phyloP scores from a whole-genome alignment of 2,888 invertebrate genomes.

The Dicycla oo region DNA sequence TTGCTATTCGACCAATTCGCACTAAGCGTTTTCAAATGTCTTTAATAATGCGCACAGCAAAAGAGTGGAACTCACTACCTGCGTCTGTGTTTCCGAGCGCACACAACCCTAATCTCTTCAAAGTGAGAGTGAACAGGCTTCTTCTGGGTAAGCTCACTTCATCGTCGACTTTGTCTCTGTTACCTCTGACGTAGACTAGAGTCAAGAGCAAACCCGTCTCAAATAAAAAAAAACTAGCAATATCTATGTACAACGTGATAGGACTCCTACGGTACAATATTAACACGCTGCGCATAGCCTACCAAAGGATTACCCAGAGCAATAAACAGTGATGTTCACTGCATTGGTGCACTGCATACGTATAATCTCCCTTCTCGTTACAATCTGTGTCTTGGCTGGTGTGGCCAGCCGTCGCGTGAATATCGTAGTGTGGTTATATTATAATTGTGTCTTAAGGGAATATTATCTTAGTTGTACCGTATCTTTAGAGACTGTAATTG shows the following conservation, averaged over 20 bases:
- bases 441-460: slow-evolving; percentile 31
- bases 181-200: no score
- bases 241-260: slow-evolving; percentile 10
- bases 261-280: not conserved
- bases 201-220: no score
- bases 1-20: no score
- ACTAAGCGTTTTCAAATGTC: no score
- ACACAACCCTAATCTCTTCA: no score
- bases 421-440: slow-evolving; percentile 28
- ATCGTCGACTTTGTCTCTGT: no score
- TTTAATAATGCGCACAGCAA: no score
- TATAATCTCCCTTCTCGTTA: slow-evolving; percentile 49
- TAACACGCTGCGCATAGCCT: slow-evolving; percentile 38
- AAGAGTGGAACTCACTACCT: no score
- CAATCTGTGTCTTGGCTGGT: slow-evolving; percentile 53
- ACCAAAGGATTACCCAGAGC: slow-evolving; percentile 41
- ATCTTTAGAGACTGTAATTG: slow-evolving; percentile 27
- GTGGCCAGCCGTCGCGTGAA: slow-evolving; percentile 26
- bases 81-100: no score
- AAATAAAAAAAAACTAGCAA: no score
- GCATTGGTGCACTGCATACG: slow-evolving; percentile 56
- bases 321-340: slow-evolving; percentile 54
- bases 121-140: no score
- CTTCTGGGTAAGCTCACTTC: no score
- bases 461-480: slow-evolving; percentile 39